Percentiles rank a stretch among this genome's conserved stretches.
Conservation (phyloP, 2,888 invertebrate species). For the Tipula helvola region DNA sequence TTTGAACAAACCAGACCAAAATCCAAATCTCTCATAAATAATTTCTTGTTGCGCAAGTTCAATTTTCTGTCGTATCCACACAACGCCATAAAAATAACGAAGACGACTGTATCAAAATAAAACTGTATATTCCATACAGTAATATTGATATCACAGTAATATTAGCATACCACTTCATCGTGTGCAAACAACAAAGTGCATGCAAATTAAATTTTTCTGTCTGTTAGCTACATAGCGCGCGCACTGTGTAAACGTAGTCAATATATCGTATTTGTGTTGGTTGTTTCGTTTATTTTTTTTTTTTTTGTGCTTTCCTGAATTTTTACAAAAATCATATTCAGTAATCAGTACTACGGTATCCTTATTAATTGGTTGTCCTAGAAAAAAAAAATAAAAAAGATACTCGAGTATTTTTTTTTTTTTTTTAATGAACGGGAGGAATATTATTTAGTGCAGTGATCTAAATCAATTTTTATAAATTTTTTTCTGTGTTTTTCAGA, state of each 20-base stretch:
- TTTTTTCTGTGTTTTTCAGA: background rate
- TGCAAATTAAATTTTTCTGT: background rate
- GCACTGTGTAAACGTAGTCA: background rate
- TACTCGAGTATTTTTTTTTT: background rate
- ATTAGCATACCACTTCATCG: background rate
- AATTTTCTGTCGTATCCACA: background rate
- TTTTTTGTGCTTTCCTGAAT: background rate
- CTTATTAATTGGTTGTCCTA: background rate
- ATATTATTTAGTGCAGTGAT: background rate
- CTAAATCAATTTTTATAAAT: background rate
- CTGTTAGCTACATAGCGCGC: background rate
- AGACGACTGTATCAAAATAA: background rate
- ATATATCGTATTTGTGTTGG: background rate
- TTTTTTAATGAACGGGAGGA: background rate
- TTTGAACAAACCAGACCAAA: background rate
- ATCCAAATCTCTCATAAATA: background rate
- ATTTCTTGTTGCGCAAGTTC: background rate
- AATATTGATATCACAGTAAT: background rate
- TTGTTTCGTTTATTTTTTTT: background rate
- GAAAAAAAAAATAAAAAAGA: background rate
- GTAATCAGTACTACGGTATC: background rate
- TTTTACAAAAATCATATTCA: background rate
- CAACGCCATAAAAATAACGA: background rate
- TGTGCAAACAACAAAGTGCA: background rate
- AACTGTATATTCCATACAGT: background rate